Percentiles rank a stretch among this genome's conserved stretches.
Conservation (phyloP, 2,797 vertebrate species). For the Eospalax fontanierii region DNA sequence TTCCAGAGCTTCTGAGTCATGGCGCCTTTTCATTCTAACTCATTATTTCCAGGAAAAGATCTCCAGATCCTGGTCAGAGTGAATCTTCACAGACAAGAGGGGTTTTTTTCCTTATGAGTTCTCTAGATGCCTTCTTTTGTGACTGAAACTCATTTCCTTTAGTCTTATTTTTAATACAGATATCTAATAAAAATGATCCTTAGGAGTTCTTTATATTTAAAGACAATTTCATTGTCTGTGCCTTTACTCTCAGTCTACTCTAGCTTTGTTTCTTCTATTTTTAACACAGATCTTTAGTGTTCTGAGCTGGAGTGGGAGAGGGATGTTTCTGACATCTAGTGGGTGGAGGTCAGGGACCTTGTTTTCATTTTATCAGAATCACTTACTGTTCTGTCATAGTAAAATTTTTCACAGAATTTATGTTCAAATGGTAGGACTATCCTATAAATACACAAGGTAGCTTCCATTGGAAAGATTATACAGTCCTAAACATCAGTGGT, state of each 20-base stretch:
- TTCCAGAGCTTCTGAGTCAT: constrained; percentile 36
- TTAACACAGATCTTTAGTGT: background rate
- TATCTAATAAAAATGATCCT: background rate
- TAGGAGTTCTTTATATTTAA: constrained; percentile 46
- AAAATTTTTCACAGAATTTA: constrained; percentile 45
- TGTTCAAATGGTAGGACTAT: background rate
- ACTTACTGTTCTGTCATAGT: constrained; percentile 13
- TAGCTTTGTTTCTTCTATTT: constrained; percentile 13
- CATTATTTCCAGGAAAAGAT: constrained; percentile 32
- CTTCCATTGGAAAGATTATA: background rate
- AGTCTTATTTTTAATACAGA: constrained; percentile 62
- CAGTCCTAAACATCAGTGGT: background rate
- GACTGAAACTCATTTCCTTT: constrained; percentile 4
- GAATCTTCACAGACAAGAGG: constrained; percentile 12
- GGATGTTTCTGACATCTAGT: background rate
- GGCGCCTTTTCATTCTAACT: constrained; percentile 44
- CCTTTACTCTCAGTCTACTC: background rate
- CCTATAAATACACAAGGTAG: background rate
- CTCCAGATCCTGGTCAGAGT: constrained; percentile 27
- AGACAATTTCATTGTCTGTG: background rate
- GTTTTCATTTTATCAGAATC: constrained; percentile 58
- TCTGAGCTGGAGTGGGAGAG: background rate
- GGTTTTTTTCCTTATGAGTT: constrained; percentile 1
- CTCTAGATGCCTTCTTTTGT: background rate
- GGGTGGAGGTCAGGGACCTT: background rate